Base-by-base conservation (phyloP, 2,888 invertebrate species). In the Caenorhabditis sp. region DNA sequence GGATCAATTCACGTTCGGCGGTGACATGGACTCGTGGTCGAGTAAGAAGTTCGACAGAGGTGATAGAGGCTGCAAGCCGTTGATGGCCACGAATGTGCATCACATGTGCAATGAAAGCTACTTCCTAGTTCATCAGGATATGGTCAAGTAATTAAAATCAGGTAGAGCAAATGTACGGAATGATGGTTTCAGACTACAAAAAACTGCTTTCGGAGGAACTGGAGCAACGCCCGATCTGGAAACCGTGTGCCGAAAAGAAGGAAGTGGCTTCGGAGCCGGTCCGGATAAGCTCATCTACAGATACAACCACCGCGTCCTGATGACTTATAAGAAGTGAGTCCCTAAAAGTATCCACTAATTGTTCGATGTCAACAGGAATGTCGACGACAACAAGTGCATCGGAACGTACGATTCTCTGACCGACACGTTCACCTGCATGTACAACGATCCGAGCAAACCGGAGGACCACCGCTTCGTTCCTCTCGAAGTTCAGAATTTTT, bases 1-100 rank as follows among this genome's bases (percentile, higher is more conserved):
- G 41, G 68, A 68, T 52, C 58, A 68, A 15, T 68, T 68, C 59
- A 68, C 68, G 4, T 68, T 68, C 27, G 68, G 68, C n/a, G 68
- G 68, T 5, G 58, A 68, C n/a, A 9, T 68, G 22, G 58, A 58
- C n/a, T 15, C 26, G 22, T 68, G 68, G 68, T 15, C 26, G 9
- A 13, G 20, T 1, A 0, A 1, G 0, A 11, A 41, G 22, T 68
- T 59, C 43, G 1, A 58, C 2, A 17, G 52, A 3, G 24, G 17
- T 0, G n/a, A 68, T 2, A 41, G 32, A 17, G 32, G 20, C 4
- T 68, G 68, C 45, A 68, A 59, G 20, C 48, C 68, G 20, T 68
- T 68, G 20, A 68, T 68, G 68, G 68, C 30, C 0, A 52, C 58
- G 6, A 68, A 68, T 52, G 58, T 68, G 22, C 43, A 52, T 15